Conservation (phyloP, 2,113 vertebrate genomes). For the Orthonyx spaldingii region DNA sequence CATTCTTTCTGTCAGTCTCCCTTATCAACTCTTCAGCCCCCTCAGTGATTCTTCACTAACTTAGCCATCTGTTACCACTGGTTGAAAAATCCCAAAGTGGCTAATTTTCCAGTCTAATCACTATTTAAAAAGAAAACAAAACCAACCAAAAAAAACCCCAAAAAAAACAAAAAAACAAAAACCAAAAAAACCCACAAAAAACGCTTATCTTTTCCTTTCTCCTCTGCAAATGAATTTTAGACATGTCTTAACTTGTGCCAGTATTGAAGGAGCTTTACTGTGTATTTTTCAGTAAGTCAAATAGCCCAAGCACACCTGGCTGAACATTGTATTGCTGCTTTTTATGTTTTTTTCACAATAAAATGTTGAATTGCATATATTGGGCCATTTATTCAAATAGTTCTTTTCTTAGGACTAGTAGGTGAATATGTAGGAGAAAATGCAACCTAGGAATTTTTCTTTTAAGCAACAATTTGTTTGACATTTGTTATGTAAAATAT, state of each 20-base stretch:
- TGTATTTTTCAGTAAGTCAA: background rate
- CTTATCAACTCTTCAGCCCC: conserved; percentile 22
- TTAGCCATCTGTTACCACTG: conserved; percentile 44
- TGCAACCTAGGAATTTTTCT: background rate
- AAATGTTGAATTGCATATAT: background rate
- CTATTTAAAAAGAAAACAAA: background rate
- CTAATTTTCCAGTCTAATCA: conserved; percentile 40
- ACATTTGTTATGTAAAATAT: background rate
- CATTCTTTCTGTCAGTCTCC: conserved; percentile 4
- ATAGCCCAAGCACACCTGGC: background rate
- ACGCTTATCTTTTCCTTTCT: background rate
- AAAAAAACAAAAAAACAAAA: background rate
- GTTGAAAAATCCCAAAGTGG: conserved; percentile 6
- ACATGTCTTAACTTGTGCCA: background rate
- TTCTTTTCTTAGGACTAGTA: background rate
- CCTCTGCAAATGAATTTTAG: background rate
- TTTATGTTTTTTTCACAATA: too few species aligned
- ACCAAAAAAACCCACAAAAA: background rate
- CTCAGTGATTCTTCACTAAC: conserved; percentile 19
- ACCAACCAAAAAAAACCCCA: background rate
- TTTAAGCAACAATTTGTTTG: background rate
- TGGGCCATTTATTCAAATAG: background rate
- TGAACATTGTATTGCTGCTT: background rate
- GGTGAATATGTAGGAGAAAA: background rate
- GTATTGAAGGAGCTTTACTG: background rate